Evolutionary conservation across 2,113 vertebrate species (phyloP), one percentile per base, ranked within the genome.

Genomic region (Lagopus leucura): DNA sequence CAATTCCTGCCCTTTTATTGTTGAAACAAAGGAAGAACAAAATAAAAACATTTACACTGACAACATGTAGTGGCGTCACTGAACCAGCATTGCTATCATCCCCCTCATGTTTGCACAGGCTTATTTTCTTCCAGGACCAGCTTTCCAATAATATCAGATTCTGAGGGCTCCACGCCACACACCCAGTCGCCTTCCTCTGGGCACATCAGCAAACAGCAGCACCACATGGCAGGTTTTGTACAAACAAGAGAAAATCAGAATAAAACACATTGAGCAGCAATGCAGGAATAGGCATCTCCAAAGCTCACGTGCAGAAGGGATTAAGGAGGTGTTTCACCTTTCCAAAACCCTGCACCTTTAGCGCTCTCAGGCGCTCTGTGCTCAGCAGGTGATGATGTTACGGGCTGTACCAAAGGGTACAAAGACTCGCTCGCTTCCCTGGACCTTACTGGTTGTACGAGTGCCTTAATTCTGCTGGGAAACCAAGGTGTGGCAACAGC

Each of bases 1-100:
- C 9, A 43, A 25, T 82, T 96, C 90, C 42, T 92, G 78, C 60
- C 47, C 42, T 87, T 88, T 76, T 92, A 57, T 74, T 91, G 73
- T 58, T 76, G 70, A 91, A 95, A 92, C 71, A 93, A 77, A 86
- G 52, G 86, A 72, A 70, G 54, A 96, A 84, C 60, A 47, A 89
- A 93, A 61, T 69, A 74, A 82, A 93, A 95, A 94, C 47, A 96
- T 94, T 94, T 92, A 80, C 69, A 74, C 32, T 18, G 42, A 77
- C 55, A 80, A 90, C 76, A 80, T 0, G 6, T 38, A 73, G 55
- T 4, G 0, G 83, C 10, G 15, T 95, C 86, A 90, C 52, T 69
- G 71, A 90, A 74, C 60, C 85, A 74, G 77, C 60, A 94, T 79
- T 71, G 36, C 74, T 34, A 40, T 84, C 90, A 47, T 82, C 90